phyloP scores from a whole-genome alignment of 2,888 invertebrate genomes.

The Drosophila mimica region DNA sequence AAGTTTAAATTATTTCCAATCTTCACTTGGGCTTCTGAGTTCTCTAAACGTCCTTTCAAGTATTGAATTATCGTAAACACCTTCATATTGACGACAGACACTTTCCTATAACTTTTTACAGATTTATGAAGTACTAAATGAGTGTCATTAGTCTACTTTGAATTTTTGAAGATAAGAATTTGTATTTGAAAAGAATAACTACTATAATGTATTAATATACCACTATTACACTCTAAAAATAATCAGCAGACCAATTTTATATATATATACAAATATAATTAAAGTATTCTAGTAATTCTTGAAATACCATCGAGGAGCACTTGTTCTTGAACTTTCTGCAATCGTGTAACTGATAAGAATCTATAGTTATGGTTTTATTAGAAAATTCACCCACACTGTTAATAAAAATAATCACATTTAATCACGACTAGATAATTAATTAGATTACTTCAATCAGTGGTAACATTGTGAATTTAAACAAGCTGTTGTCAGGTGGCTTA shows the following conservation, averaged over 20 bases:
- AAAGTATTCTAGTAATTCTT: neutral
- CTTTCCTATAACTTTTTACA: conserved; percentile 4
- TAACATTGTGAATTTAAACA: conserved; percentile 8
- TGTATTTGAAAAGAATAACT: conserved; percentile 10
- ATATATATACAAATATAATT: no score
- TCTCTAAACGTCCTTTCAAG: neutral
- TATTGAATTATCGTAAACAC: neutral
- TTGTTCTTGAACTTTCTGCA: conserved; percentile 2
- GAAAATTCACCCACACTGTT: conserved; percentile 20
- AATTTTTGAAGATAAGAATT: neutral
- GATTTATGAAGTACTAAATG: conserved; percentile 5
- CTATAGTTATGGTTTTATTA: conserved; percentile 6
- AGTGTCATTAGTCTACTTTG: neutral
- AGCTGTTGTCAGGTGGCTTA: conserved; percentile 22
- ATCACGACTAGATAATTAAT: conserved; percentile 43
- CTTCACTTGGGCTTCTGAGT: neutral
- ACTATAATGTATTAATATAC: conserved; percentile 6
- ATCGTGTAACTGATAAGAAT: conserved; percentile 22
- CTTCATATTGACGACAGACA: conserved; percentile 7
- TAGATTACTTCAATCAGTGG: conserved; percentile 38
- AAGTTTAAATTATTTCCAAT: neutral
- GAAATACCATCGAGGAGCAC: conserved; percentile 4
- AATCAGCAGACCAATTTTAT: conserved; percentile 12
- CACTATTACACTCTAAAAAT: conserved; percentile 9
- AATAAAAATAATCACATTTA: conserved; percentile 39